Conservation (phyloP, 2,888 invertebrate genomes). For the Andrena flavipes region DNA sequence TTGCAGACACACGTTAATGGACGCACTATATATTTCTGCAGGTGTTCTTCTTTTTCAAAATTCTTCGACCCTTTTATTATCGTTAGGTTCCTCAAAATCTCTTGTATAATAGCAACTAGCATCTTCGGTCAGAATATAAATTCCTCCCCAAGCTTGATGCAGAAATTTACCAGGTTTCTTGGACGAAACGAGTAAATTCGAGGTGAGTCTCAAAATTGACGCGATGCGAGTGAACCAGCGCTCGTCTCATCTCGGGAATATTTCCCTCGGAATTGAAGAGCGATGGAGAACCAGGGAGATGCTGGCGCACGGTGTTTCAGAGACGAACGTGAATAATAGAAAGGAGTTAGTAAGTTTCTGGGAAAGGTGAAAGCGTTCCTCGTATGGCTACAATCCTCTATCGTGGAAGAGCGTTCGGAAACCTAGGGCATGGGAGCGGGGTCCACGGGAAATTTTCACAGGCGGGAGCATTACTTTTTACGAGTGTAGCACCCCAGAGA, state of each 20-base stretch:
- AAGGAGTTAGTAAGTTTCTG: slow-evolving; percentile 8
- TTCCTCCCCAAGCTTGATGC: not conserved
- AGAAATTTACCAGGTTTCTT: not conserved
- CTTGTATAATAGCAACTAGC: too few species aligned
- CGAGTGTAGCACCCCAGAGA: slow-evolving; percentile 75
- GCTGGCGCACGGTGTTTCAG: not conserved
- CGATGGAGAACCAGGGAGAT: not conserved
- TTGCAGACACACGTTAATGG: too few species aligned
- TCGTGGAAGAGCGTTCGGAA: slow-evolving; percentile 6
- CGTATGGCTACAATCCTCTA: slow-evolving; percentile 18
- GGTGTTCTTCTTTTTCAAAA: too few species aligned
- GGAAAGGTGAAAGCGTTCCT: slow-evolving; percentile 38
- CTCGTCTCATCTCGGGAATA: not conserved
- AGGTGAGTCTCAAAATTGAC: slow-evolving; percentile 11
- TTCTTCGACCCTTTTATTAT: not conserved
- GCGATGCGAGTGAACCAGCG: not conserved
- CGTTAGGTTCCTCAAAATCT: too few species aligned
- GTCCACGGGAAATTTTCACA: slow-evolving; percentile 34
- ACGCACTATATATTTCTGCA: too few species aligned
- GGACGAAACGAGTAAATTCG: not conserved
- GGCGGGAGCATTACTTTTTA: slow-evolving; percentile 74
- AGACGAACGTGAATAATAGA: slow-evolving; percentile 70
- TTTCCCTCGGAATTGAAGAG: not conserved
- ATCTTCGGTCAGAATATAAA: slow-evolving; percentile 24
- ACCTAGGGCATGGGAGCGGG: not conserved